Conservation (phyloP, 53 echinoderm and acorn worm species). For the Hippasteria phrygiana region DNA sequence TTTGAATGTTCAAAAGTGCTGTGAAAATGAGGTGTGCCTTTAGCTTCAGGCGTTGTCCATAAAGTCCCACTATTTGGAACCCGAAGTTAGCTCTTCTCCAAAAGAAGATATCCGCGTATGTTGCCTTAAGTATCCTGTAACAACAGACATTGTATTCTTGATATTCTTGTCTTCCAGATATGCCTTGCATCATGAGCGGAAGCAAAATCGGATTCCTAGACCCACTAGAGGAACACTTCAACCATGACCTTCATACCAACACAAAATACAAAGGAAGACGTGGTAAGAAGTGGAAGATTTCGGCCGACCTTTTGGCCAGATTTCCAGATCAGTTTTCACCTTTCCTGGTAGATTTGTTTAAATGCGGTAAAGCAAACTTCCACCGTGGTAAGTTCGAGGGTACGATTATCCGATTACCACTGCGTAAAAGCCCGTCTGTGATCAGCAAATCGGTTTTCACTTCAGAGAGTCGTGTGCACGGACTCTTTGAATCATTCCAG, state of each 20-base stretch:
- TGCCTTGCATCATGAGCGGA: slow-evolving; percentile 78
- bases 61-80: too few species aligned
- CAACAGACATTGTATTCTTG: too few species aligned
- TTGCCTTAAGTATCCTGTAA: too few species aligned
- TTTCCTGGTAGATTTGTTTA: slow-evolving; percentile 34
- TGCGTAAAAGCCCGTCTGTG: slow-evolving; percentile 57
- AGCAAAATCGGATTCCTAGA: slow-evolving; percentile 72
- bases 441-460: slow-evolving; percentile 67
- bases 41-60: too few species aligned
- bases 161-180: slow-evolving; percentile 66
- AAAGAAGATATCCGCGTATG: too few species aligned
- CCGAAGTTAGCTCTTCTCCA: too few species aligned
- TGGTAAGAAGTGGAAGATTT: slow-evolving; percentile 25
- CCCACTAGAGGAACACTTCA: slow-evolving; percentile 72
- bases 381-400: slow-evolving; percentile 66
- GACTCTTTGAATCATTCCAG: slow-evolving; percentile 70
- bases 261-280: slow-evolving; percentile 15
- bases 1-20: too few species aligned
- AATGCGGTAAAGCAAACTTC: slow-evolving; percentile 17
- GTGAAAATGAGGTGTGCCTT: too few species aligned
- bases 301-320: background rate
- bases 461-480: slow-evolving; percentile 52
- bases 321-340: slow-evolving; percentile 79
- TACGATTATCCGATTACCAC: slow-evolving; percentile 86
- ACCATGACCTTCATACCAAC: slow-evolving; percentile 11